Conservation (phyloP, 2,888 invertebrate genomes). For the Drosophila differens region DNA sequence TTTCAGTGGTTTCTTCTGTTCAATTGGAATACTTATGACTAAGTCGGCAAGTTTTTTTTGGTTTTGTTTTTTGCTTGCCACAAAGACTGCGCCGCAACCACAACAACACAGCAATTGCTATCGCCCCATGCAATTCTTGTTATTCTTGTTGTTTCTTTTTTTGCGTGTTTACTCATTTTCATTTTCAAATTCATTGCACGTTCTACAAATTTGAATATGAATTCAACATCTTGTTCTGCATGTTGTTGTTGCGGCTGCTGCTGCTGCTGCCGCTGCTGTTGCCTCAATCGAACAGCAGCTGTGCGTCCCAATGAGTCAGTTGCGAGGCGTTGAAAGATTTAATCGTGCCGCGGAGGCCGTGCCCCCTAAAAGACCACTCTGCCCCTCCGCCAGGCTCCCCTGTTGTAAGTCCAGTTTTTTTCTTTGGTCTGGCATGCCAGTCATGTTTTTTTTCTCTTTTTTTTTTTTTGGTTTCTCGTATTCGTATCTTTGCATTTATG, state of each 20-base stretch:
- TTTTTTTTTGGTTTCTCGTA: constrained; percentile 4
- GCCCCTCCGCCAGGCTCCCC: not conserved
- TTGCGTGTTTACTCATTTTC: constrained; percentile 75
- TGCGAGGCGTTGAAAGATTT: constrained; percentile 79
- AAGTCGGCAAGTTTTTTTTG: constrained; percentile 55
- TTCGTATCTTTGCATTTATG: constrained; percentile 2
- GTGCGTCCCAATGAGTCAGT: constrained; percentile 76
- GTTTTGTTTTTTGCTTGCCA: constrained; percentile 23
- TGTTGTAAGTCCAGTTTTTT: constrained; percentile 54
- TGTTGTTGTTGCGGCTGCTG: constrained; percentile 17
- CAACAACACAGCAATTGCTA: constrained; percentile 38
- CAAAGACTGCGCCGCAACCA: constrained; percentile 15
- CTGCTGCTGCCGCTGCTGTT: constrained; percentile 22
- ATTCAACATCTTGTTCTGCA: constrained; percentile 49
- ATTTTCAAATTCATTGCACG: constrained; percentile 76
- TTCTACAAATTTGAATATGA: constrained; percentile 82
- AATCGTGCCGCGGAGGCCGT: constrained; percentile 64
- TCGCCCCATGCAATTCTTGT: constrained; percentile 57
- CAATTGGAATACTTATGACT: constrained; percentile 69
- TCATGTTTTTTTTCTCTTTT: constrained; percentile 4
- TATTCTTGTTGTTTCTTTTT: constrained; percentile 24
- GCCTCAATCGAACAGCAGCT: constrained; percentile 61
- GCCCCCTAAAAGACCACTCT: constrained; percentile 51
- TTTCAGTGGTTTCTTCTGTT: constrained; percentile 64
- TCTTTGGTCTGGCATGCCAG: constrained; percentile 1